A percentile compares a stretch with the other conserved stretches of the same genome.
Evolutionary conservation across 2,888 invertebrate genomes (phyloP).

Genomic region (Calephelis perditalis): DNA sequence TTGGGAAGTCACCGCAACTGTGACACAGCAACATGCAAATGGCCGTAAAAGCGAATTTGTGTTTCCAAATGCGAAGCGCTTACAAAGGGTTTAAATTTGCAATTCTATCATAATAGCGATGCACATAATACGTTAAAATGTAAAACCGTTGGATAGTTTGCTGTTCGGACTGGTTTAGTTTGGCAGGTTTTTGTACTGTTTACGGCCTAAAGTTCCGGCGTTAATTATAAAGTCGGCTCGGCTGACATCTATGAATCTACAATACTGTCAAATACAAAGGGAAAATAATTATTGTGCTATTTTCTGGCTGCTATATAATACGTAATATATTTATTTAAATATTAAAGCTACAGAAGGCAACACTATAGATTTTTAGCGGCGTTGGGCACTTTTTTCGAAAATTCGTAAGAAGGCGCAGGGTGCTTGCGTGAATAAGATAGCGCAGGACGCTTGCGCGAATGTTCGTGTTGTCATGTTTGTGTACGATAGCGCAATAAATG

Average conservation of each 20-base stretch:
- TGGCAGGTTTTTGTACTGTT: conserved; percentile 24
- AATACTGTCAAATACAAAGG: conserved; percentile 8
- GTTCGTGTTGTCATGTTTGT: too few relatives aligned
- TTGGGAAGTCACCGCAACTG: conserved; percentile 62
- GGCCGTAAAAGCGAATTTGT: conserved; percentile 75
- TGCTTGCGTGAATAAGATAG: too few relatives aligned
- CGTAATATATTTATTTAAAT: too few relatives aligned
- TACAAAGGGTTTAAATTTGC: conserved; percentile 77
- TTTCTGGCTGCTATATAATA: too few relatives aligned
- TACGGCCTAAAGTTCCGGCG: conserved; percentile 16
- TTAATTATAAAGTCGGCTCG: conserved; percentile 15
- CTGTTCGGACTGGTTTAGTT: conserved; percentile 31
- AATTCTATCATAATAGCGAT: conserved; percentile 71
- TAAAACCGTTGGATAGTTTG: conserved; percentile 58
- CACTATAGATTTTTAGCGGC: too few relatives aligned
- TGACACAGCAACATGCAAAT: conserved; percentile 68
- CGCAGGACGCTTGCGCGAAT: too few relatives aligned
- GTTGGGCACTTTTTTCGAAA: too few relatives aligned
- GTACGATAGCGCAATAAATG: too few relatives aligned
- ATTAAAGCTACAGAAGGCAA: too few relatives aligned
- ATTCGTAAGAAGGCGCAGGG: too few relatives aligned
- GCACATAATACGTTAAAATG: conserved; percentile 66
- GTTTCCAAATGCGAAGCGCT: conserved; percentile 70
- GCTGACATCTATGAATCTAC: conserved; percentile 14
- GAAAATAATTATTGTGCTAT: neutral